Evolutionary conservation across 2,888 invertebrate genomes (phyloP), one percentile per base, ranked within the genome.

Genomic region (Tholera decimalis): DNA sequence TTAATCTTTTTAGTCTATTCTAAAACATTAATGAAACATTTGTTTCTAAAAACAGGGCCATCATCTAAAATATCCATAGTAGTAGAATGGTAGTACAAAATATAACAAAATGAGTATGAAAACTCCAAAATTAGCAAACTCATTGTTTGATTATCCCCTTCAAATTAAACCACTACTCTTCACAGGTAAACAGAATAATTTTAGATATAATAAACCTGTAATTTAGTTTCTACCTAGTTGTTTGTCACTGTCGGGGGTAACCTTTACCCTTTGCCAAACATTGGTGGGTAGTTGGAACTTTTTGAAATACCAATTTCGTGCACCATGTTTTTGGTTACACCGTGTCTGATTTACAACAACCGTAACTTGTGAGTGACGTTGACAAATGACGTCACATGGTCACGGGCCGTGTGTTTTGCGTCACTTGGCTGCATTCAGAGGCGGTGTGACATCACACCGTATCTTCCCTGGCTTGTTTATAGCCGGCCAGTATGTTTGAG

Each of bases 331-430:
- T 75, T 59, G 74, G 69, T 61, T 67, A 71, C 56, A 71, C 67
- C 70, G 77, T 77, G 84, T 85, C 88, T 88, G 90, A 92, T 91
- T 91, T 90, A 90, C 87, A 87, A 88, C 83, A 86, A 85, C 86
- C 85, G 88, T 87, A 83, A 85, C 79, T 79, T 79, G 73, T 85
- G 87, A 88, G 84, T 85, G 93, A 92, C 93, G 87, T 84, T 90
- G 91, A 94, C 89, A 89, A 93, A 94, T 92, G 89, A 92, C 91
- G 89, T 91, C 90, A 91, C 86, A 81, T 60, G 74, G 87, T 89
- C 91, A 89, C 84, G 86, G 85, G 78, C 87, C 87, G 86, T 87
- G 86, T 90, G 89, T 90, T 90, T 88, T 86, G 84, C 88, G 89
- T 90, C 90, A 89, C 87, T 87, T 86, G 85, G 72, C 69, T 83